phyloP scores from a whole-genome alignment of 2,888 invertebrate species.

The Drosophila demipolita region DNA sequence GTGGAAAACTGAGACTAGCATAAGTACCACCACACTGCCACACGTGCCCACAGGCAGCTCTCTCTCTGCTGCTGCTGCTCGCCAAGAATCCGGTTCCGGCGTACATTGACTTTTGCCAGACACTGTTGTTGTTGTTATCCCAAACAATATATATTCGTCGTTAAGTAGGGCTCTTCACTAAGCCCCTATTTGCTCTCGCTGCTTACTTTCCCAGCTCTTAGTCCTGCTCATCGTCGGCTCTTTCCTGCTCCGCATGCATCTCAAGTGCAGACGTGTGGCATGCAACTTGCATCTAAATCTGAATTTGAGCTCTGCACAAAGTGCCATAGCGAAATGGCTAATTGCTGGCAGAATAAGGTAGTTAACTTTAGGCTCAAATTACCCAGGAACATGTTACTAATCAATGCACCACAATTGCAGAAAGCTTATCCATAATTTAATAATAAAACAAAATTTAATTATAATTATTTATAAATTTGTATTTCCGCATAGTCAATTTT shows the following conservation, averaged over 20 bases:
- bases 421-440: background rate
- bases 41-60: constrained; percentile 60
- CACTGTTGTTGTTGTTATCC: constrained; percentile 54
- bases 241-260: background rate
- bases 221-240: constrained; percentile 21
- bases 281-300: constrained; percentile 24
- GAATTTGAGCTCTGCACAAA: constrained; percentile 11
- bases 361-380: constrained; percentile 19
- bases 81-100: constrained; percentile 51
- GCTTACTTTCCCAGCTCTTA: constrained; percentile 47
- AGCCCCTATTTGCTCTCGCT: constrained; percentile 68
- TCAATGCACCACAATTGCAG: background rate
- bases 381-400: background rate
- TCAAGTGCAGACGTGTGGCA: constrained; percentile 38
- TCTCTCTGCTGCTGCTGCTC: background rate
- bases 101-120: constrained; percentile 72
- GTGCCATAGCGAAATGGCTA: constrained; percentile 6
- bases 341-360: background rate
- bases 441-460: background rate
- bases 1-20: constrained; percentile 38
- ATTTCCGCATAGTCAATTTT: background rate
- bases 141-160: constrained; percentile 45
- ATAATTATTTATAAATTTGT: background rate
- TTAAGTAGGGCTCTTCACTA: constrained; percentile 68
- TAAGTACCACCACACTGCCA: constrained; percentile 23